Base-by-base conservation (phyloP, 2,797 vertebrate species). In the Gymnocypris eckloni region DNA sequence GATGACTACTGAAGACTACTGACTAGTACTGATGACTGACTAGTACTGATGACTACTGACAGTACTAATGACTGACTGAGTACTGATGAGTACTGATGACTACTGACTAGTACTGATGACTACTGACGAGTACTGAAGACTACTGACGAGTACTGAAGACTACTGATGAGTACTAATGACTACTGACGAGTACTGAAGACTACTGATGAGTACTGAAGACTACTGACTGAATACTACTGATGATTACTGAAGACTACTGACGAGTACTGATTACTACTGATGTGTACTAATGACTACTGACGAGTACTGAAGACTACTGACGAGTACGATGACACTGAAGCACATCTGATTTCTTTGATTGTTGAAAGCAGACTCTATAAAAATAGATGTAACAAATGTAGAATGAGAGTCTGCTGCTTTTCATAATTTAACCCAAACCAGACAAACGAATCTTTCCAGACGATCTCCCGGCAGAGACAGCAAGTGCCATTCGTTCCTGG, bases 211-310 rank as follows among this genome's bases (percentile, higher is more conserved):
- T 59, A 59, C 20, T 10, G 11, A n/a, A 2, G 8, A 39, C 37
- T 39, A 39, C 37, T 39, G 91, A 94, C n/a, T 76, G 92, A 92
- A 80, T 95, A 87, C 93, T 39, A 39, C 37, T 39, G 91, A 94
- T 75, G 92, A 92, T 79, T 95, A 87, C 93, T 95, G 54, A 4
- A 5, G 37, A 4, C 0, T 39, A 39, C 37, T 39, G 37, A 56
- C 1, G 48, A 16, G 33, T 33, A 33, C 33, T 33, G 3, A 33
- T 3, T 0, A 33, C 3, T 43, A 43, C 33, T 25, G 28, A 39
- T 6, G 39, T 6, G 39, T 39, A 39, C 39, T 6, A 6, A 39
- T 41, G 6, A 41, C 6, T 41, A 41, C 39, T 41, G 28, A 15
- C 3, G 4, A 33, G 15, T 59, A 59, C 20, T 10, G 28, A 33